Base-by-base conservation (phyloP, 2,113 vertebrate genomes). In the Mirounga angustirostris region DNA sequence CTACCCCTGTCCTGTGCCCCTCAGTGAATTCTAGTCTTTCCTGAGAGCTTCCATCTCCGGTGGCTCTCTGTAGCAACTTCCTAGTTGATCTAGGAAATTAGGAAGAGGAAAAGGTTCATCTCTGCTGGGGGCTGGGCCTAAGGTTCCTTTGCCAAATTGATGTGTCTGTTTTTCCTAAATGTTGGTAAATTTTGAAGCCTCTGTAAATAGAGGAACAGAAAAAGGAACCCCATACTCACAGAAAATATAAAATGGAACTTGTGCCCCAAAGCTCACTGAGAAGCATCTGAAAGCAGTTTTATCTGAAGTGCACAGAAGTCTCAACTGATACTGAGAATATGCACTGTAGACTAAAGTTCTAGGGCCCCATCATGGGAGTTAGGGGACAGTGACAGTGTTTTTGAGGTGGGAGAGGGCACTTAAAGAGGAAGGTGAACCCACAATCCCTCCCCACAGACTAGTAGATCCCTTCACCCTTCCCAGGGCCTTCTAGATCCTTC, bases 401-500 rank as follows among this genome's bases (percentile, higher is more conserved):
- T 56, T 11, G 67, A 82, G 12, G 30, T 24, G 5, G 67, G n/a
- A 93, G 88, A 65, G 54, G 74, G 24, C 6, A 54, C 83, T 76
- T 46, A 83, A 63, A 28, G 28, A 78, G 86, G 30, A 78, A 54
- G 16, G 36, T 56, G 56, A 89, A n/a, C 26, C 54, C 73, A 33
- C 9, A 95, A 11, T 80, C 67, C 61, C 79, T 80, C 71, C 11
- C 36, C 50, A 59, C 33, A 88, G 36, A 78, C 69, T 63, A 50
- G 30, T 59, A 92, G 40, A 88, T 61, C 28, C 46, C 40, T 36
- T 36, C 22, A 86, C 12, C 19, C 19, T 14, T 78, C 36, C 65
- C 11, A 52, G n/a, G 30, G 33, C 50, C 33, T 89, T 95, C 91
- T n/a, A 95, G 78, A 67, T 88, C 78, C 61, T 91, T 91, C 69